phyloP scores from a whole-genome alignment of 2,113 vertebrate species.

The Neofelis nebulosa region DNA sequence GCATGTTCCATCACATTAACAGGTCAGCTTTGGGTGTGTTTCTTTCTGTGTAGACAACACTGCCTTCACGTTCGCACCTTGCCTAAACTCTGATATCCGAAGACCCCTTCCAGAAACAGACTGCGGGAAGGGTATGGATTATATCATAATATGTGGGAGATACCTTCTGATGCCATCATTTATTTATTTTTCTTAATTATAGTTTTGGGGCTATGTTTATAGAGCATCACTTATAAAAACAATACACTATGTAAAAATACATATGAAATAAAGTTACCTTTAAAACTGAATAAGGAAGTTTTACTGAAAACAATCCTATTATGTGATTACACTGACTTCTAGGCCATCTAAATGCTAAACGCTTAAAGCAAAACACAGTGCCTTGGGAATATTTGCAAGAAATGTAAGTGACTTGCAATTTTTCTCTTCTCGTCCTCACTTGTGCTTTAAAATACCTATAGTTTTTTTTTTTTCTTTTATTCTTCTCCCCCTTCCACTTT shows the following conservation, averaged over 20 bases:
- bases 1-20: too few species aligned
- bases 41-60: accelerated
- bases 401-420: background rate
- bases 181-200: background rate
- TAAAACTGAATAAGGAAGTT: background rate
- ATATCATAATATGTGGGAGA: background rate
- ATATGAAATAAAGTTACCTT: background rate
- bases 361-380: background rate
- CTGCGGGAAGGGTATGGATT: accelerated
- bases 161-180: background rate
- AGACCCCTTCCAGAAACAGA: background rate
- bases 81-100: accelerated
- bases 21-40: accelerated
- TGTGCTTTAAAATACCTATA: background rate
- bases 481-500: background rate
- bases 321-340: background rate
- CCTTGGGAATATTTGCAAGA: background rate
- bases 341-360: background rate
- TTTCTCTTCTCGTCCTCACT: background rate
- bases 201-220: background rate
- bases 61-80: accelerated
- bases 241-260: too few species aligned
- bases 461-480: background rate
- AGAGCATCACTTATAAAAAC: background rate
- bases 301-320: background rate